Evolutionary conservation across 2,888 invertebrate genomes (phyloP), one percentile per base, ranked within the genome.

Genomic region (Scaptodrosophila latifasciaeformis): DNA sequence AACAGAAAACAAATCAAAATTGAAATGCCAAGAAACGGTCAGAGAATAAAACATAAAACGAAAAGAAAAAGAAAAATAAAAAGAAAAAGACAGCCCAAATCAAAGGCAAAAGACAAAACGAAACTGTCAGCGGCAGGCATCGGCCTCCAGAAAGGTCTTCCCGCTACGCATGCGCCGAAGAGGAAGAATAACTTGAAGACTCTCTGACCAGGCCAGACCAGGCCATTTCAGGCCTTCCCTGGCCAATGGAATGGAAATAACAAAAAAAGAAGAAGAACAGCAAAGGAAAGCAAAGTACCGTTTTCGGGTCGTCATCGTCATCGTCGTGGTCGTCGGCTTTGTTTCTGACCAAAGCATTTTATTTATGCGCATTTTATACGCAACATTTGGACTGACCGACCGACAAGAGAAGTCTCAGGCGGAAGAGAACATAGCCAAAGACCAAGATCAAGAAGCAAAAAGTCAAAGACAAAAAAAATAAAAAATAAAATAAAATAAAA

Each of bases 331-430:
- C 10, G 21, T 48, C 39, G 45, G 17, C 13, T 24, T 13, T n/a
- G n/a, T 34, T 45, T 49, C 37, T 34, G 49, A 21, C 18, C 48
- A n/a, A 59, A 65, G 48, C 65, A 53, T 51, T 65, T 74, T 72
- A 72, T 72, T 72, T 72, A 72, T 72, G 72, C 69, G 72, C 72
- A 71, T 76, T 71, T 70, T 63, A 66, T 70, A 67, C 67, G 70
- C 70, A 63, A 55, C 54, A 62, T 67, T 67, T 67, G 67, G 43
- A 35, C 48, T 42, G 31, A 62, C 54, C 52, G 70, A 5, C n/a
- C 10, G 31, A 12, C 31, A n/a, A 3, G n/a, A 10, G 31, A 31
- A n/a, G n/a, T n/a, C n/a, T n/a, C n/a, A n/a, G n/a, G n/a, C n/a
- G n/a, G n/a, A n/a, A n/a, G n/a, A n/a, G n/a, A n/a, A n/a, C n/a